phyloP scores from a whole-genome alignment of 1,140 invertebrate genomes.

The Achatina immaculata region DNA sequence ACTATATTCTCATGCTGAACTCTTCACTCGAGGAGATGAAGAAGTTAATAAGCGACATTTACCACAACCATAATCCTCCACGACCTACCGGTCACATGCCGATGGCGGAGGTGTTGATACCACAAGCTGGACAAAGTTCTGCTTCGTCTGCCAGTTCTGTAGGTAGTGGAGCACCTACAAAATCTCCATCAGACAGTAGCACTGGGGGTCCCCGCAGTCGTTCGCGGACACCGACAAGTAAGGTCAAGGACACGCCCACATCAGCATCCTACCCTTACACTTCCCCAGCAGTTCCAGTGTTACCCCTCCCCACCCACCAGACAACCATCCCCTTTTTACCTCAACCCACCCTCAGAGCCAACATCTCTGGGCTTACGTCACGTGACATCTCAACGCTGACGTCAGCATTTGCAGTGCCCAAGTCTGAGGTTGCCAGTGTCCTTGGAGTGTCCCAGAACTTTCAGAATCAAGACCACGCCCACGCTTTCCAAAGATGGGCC shows the following conservation, averaged over 20 bases:
- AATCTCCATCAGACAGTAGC: neutral
- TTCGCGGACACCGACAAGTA: neutral
- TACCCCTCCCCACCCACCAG: neutral
- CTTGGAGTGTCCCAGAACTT: neutral
- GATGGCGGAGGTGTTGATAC: constrained; percentile 15
- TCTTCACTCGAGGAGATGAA: constrained; percentile 70
- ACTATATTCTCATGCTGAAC: constrained; percentile 97
- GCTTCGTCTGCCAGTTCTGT: neutral
- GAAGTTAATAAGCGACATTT: constrained; percentile 67
- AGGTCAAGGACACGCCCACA: neutral
- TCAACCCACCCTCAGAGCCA: neutral
- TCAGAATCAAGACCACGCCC: neutral
- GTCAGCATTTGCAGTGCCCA: neutral
- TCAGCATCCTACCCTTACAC: constrained; percentile 1
- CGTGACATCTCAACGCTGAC: neutral
- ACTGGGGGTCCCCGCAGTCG: neutral
- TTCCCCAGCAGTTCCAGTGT: too few relatives aligned
- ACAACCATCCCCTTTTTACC: neutral
- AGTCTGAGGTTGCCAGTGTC: neutral
- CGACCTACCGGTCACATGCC: neutral
- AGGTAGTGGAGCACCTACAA: neutral
- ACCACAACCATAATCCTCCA: constrained; percentile 46
- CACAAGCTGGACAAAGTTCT: neutral
- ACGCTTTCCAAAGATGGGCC: neutral
- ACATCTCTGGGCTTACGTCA: neutral